phyloP scores from a whole-genome alignment of 2,113 vertebrate genomes.

The Pontoporia blainvillei region DNA sequence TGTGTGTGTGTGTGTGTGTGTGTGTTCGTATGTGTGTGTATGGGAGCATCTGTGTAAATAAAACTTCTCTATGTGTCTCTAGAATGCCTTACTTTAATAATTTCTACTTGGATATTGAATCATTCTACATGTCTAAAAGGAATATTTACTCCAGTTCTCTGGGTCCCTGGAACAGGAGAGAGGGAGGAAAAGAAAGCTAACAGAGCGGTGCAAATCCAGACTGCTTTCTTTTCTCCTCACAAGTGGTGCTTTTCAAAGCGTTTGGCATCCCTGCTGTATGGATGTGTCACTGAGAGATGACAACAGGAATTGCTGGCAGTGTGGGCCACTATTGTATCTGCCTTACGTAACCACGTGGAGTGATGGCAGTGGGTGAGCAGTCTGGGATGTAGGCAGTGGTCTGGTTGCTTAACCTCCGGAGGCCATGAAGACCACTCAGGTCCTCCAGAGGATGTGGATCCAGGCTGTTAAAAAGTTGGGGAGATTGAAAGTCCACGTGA shows the following conservation, averaged over 20 bases:
- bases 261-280: constrained; percentile 44
- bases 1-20: background rate
- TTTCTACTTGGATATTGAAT: background rate
- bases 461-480: constrained; percentile 91
- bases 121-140: background rate
- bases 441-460: constrained; percentile 90
- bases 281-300: constrained; percentile 81
- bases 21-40: background rate
- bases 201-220: background rate
- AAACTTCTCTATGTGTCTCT: background rate
- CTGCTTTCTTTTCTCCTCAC: constrained; percentile 36
- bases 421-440: constrained; percentile 89
- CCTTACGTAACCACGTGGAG: constrained; percentile 90
- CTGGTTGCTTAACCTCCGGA: constrained; percentile 60
- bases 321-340: constrained; percentile 94
- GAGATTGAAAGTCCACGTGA: constrained; percentile 91
- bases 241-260: constrained; percentile 52
- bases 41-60: background rate
- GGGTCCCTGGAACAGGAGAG: background rate
- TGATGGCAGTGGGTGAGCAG: constrained; percentile 82
- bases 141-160: background rate
- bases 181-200: background rate
- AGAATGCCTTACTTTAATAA: background rate
- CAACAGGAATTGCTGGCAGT: constrained; percentile 91
- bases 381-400: constrained; percentile 64